Conservation (phyloP, 1,140 invertebrate genomes). For the Myzus persicae region DNA sequence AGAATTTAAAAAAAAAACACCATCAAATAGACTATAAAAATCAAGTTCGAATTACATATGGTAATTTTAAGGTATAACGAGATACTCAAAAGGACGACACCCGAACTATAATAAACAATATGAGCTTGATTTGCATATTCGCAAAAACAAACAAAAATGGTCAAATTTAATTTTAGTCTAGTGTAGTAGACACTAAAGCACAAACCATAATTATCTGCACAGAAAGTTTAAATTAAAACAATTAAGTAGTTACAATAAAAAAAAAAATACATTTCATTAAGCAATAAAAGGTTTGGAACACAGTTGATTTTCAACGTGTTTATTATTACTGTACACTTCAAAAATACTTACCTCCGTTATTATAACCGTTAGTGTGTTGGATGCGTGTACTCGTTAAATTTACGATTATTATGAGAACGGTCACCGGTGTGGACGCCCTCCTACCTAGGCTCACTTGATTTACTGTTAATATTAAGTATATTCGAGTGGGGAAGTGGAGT, state of each 20-base stretch:
- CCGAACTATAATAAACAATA: too few species aligned
- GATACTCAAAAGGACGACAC: too few species aligned
- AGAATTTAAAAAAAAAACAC: too few species aligned
- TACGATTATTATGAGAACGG: conserved; percentile 20
- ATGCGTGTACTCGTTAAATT: not conserved
- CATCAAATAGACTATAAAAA: too few species aligned
- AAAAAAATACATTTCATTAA: not conserved
- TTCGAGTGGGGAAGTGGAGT: not conserved
- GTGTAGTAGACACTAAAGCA: not conserved
- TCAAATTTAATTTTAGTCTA: too few species aligned
- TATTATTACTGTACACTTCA: not conserved
- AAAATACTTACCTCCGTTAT: not conserved
- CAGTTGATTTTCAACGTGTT: not conserved
- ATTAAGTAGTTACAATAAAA: not conserved
- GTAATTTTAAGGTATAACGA: too few species aligned
- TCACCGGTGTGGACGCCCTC: conserved; percentile 5
- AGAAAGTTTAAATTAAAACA: not conserved
- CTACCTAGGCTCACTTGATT: not conserved
- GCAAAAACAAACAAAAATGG: too few species aligned
- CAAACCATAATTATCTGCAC: not conserved
- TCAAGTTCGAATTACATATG: too few species aligned
- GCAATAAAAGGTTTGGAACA: not conserved
- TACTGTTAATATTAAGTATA: not conserved
- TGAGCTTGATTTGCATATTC: too few species aligned
- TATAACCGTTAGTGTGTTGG: not conserved